Evolutionary conservation across 2,888 invertebrate genomes (phyloP), one percentile per base, ranked within the genome.

Genomic region (Ochlodes sylvanus): DNA sequence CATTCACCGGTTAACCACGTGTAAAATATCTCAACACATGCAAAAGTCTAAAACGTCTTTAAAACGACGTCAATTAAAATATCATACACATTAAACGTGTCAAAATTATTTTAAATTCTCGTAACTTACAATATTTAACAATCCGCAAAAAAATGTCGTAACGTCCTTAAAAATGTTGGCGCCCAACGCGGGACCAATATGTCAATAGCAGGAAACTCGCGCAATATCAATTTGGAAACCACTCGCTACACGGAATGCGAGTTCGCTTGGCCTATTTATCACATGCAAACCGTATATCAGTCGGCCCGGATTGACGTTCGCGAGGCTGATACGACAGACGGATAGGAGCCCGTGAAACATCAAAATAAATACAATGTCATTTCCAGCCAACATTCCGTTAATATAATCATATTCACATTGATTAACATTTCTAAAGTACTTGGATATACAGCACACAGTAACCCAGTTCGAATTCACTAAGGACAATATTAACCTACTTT

Each of bases 1-100:
- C 80, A 80, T 81, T 80, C 81, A 81, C 75, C 76, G 75, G 73
- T 64, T 71, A 69, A 73, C 78, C 82, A 81, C 79, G 82, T 80
- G 80, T 70, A 69, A 70, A 66, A 54, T 55, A 58, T 57, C 62
- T 55, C 34, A 14, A 3, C 44, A 56, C 19, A 44, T 42, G 52
- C 38, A 52, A 52, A 60, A 54, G 21, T 12, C 34, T 34, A n/a
- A 34, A 10, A 50, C 32, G 7, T 6, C 14, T n/a, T 27, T 9
- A 32, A 32, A 54, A 54, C 54, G n/a, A 32, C 32, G 19, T 50
- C 10, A 50, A 21, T 50, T 50, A 50, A 50, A 50, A 50, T 50
- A 10, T 50, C 19, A 19, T 19, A 50, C 50, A 50, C 19, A 50
- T 50, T 50, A 50, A 50, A 19, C 50, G 1, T 38, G 38, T 38